Evolutionary conservation across 2,888 invertebrate genomes (phyloP), one percentile per base, ranked within the genome.

Genomic region (Chrysolina americana): DNA sequence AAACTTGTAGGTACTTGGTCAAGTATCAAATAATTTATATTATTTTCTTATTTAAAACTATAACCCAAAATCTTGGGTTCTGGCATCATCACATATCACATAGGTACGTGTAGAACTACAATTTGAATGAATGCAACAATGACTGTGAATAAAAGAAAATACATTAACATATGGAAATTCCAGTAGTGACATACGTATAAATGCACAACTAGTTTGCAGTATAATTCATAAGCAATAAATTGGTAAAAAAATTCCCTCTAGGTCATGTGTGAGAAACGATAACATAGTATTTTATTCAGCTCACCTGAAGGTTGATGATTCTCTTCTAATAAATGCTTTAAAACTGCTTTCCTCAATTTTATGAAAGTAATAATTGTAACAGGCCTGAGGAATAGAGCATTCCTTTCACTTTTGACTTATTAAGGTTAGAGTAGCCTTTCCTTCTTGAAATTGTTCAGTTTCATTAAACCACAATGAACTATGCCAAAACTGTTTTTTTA

Each of bases 351-450:
- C 28, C n/a, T 59, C 36, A 50, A 17, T 15, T 59, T 59, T 17
- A 59, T 8, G 17, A 59, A 59, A 59, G 59, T 11, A n/a, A 36
- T 36, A 36, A 59, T n/a, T 59, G 36, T 59, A 59, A 59, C 59
- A 59, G 36, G 23, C 15, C 17, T 3, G 28, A 36, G 59, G 50
- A 50, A 28, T 65, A 69, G 69, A 69, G 19, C 68, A 74, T 71
- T 68, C 64, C 70, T 72, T 72, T 72, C 70, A 75, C 75, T 72
- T 62, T 44, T 50, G 44, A 56, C 21, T 36, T 68, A 62, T 48
- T 47, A 65, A 65, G 28, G 65, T 50, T 62, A 66, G 68, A 68
- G 64, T 71, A 65, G 56, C 23, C 48, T 44, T 65, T 41, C 23
- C 28, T 28, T 62, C 28, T 50, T 23, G 9, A 36, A 13, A 59